Base-by-base conservation (phyloP, 2,888 invertebrate genomes). In the Macrophya annulata region DNA sequence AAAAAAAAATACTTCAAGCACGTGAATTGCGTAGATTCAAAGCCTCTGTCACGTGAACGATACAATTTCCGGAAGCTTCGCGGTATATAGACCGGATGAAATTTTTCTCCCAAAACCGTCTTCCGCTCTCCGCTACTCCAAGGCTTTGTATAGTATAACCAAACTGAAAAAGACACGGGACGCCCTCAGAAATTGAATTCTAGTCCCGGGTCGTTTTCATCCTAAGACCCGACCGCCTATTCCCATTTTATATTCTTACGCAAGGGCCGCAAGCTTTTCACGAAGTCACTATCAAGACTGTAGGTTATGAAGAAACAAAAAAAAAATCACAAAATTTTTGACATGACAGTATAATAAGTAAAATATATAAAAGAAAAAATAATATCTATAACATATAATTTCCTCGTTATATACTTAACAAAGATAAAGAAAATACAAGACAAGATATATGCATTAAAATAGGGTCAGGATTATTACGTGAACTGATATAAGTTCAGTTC, bases 51-150 rank as follows among this genome's bases (percentile, higher is more conserved):
- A n/a, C 31, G 51, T 31, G 55, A 76, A 37, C 77, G 77, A 77
- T 77, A 55, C 77, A 77, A 77, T 77, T 77, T 77, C 77, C 77
- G 77, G n/a, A 77, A 55, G 51, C 51, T 51, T 31, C 55, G 77
- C 37, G 17, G 77, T 5, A 31, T 31, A 31, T 31, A 31, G 1
- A 55, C 37, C 77, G 43, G 51, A 21, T 37, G 43, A 21, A 55
- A 31, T 55, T 55, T 37, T 74, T 74, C 45, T 74, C 45, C 43
- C n/a, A 17, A 40, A 72, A 40, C 40, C 72, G 21, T 72, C 43
- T 72, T 72, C 43, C 43, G 40, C 40, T 10, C 62, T 10, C 62
- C 6, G 12, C n/a, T n/a, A n/a, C 12, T 25, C 62, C 21, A 62
- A 12, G 8, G 12, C 21, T 10, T 45, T 21, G 25, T 45, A 45